These are phyloP conservation scores for Drosophila kepulauana DNA, from an alignment of 1,140 invertebrate species.

Conservation along the genomic window DNA sequence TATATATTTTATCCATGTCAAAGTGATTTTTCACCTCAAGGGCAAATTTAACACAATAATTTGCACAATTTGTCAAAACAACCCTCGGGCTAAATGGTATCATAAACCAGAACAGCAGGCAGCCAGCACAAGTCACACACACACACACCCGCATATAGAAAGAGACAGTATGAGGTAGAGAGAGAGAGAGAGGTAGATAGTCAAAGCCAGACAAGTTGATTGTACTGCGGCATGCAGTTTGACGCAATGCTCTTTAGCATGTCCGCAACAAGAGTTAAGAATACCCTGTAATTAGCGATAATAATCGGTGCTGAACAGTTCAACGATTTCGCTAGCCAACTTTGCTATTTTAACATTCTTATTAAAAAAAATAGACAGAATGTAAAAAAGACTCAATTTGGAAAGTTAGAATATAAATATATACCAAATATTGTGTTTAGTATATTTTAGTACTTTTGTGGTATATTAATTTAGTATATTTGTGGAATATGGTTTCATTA, in stretches of 20 bases:
- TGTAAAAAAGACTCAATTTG: too few relatives aligned
- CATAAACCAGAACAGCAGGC: constrained; percentile 68
- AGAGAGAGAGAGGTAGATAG: too few relatives aligned
- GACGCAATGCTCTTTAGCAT: constrained; percentile 45
- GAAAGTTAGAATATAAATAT: too few relatives aligned
- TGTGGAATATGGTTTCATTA: too few relatives aligned
- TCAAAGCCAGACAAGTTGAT: constrained; percentile 61
- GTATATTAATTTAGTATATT: too few relatives aligned
- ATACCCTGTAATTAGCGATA: constrained; percentile 11
- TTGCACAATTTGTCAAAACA: constrained; percentile 84
- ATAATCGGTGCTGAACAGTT: too few relatives aligned
- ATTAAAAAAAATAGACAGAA: too few relatives aligned
- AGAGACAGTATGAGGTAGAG: background rate
- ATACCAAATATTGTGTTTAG: too few relatives aligned
- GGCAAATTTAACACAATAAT: constrained; percentile 84
- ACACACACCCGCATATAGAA: constrained; percentile 24
- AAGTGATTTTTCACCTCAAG: constrained; percentile 84
- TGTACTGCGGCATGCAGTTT: constrained; percentile 64
- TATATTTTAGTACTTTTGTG: too few relatives aligned
- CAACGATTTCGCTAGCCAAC: too few relatives aligned
- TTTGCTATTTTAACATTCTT: too few relatives aligned
- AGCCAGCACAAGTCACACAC: constrained; percentile 35
- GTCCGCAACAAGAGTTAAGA: background rate
- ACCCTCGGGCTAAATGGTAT: constrained; percentile 79
- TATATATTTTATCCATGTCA: constrained; percentile 63